A percentile compares a stretch with the other conserved stretches of the same genome.
Evolutionary conservation across 1,140 invertebrate genomes (phyloP).

Genomic region (Conopomorpha cramerella): DNA sequence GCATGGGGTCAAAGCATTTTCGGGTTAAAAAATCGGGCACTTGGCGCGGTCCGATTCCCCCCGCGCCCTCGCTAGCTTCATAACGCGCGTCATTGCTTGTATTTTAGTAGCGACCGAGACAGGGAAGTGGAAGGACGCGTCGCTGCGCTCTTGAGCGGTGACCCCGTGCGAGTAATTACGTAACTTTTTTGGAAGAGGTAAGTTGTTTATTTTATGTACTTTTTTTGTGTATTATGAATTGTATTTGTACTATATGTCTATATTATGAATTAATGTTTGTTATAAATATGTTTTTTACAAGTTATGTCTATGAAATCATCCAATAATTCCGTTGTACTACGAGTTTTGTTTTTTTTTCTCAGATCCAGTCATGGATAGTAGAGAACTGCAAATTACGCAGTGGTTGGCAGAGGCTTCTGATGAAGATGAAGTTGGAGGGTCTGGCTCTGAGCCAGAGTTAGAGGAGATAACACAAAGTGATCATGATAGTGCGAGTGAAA

Average conservation of each 20-base stretch:
- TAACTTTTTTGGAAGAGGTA: conserved; percentile 7
- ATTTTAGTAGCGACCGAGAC: no score
- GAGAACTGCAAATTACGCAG: conserved; percentile 8
- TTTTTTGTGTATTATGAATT: conserved; percentile 5
- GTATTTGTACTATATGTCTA: no score
- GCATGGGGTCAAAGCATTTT: no score
- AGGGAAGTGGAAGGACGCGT: no score
- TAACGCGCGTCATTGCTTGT: no score
- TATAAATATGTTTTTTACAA: conserved; percentile 7
- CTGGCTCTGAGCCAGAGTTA: conserved; percentile 8
- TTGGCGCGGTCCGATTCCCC: no score
- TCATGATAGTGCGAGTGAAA: conserved; percentile 9
- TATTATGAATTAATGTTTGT: no score
- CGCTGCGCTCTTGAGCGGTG: no score
- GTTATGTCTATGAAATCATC: conserved; percentile 4
- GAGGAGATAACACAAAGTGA: conserved; percentile 8
- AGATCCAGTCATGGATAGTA: conserved; percentile 6
- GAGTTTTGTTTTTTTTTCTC: conserved; percentile 5
- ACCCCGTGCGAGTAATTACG: no score
- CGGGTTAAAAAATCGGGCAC: no score
- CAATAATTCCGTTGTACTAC: conserved; percentile 6
- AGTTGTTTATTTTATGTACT: conserved; percentile 6
- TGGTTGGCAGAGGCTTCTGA: conserved; percentile 8
- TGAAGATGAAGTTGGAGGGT: conserved; percentile 10
- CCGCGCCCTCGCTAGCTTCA: no score